Conservation (phyloP, 2,888 invertebrate species). For the Ormyrus nitidulus region DNA sequence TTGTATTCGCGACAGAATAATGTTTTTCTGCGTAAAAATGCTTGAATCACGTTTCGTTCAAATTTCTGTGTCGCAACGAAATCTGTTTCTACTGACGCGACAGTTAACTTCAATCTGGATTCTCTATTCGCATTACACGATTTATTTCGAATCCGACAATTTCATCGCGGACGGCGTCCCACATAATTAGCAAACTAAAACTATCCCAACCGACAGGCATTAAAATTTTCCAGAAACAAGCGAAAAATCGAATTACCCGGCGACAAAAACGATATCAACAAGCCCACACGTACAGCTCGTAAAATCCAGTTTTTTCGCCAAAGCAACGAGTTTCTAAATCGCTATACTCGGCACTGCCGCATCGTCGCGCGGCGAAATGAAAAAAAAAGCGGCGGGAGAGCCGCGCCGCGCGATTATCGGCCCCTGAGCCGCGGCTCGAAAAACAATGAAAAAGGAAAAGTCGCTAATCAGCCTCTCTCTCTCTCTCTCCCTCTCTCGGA, state of each 20-base stretch:
- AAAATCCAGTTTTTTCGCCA: conserved; percentile 40
- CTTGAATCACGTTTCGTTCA: too few species aligned
- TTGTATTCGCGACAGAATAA: too few species aligned
- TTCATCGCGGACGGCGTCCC: too few species aligned
- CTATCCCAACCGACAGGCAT: too few species aligned
- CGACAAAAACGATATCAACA: conserved; percentile 16
- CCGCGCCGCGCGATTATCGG: conserved; percentile 10
- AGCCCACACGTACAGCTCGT: neutral
- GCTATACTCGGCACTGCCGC: neutral
- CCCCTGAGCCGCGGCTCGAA: neutral
- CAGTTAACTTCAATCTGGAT: too few species aligned
- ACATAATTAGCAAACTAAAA: too few species aligned
- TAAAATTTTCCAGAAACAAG: too few species aligned
- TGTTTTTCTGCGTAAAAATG: too few species aligned
- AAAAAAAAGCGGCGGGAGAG: neutral
- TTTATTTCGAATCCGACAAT: too few species aligned
- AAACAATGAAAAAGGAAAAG: conserved; percentile 20
- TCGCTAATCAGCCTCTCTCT: conserved; percentile 8
- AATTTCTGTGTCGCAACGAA: too few species aligned
- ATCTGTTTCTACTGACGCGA: too few species aligned
- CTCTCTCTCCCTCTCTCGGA: neutral
- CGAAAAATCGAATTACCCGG: neutral
- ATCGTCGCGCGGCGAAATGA: neutral
- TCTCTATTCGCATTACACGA: too few species aligned
- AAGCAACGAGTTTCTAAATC: conserved; percentile 25